Conservation (phyloP, 2,888 invertebrate species). For the Cremastobaeus sp. region DNA sequence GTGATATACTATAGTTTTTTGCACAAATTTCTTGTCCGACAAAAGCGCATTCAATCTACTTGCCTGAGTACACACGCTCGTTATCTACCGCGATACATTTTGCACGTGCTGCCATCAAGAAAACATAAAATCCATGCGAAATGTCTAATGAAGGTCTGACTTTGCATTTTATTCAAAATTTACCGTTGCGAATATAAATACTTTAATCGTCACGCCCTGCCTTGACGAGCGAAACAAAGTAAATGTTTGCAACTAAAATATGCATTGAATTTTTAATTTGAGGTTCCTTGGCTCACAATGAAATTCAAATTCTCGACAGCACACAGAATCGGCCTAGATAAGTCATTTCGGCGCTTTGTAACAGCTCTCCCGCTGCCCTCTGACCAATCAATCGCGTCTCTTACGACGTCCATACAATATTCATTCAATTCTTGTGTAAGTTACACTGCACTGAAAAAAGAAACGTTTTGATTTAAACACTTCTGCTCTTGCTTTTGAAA, state of each 20-base stretch:
- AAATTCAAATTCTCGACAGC: constrained; percentile 31
- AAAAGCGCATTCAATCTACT: constrained; percentile 52
- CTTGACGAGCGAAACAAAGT: not conserved
- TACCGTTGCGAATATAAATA: constrained; percentile 4
- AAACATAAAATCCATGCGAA: constrained; percentile 32
- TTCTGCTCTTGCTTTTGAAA: too few species aligned
- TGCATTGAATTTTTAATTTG: constrained; percentile 30
- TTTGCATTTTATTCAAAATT: constrained; percentile 32
- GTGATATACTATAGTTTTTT: too few species aligned
- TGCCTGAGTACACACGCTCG: constrained; percentile 52
- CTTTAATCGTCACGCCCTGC: constrained; percentile 5
- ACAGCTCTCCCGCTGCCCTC: not conserved
- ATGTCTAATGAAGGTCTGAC: constrained; percentile 19
- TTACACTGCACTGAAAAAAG: too few species aligned
- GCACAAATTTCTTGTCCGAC: constrained; percentile 43
- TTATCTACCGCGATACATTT: constrained; percentile 47
- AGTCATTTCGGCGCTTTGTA: constrained; percentile 30
- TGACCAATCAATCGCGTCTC: constrained; percentile 33
- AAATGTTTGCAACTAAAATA: constrained; percentile 10
- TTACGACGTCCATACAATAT: constrained; percentile 42
- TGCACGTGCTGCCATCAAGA: constrained; percentile 51
- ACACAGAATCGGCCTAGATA: constrained; percentile 12
- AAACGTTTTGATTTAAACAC: too few species aligned
- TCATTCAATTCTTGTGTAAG: constrained; percentile 36
- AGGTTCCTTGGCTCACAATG: constrained; percentile 6